Percentiles rank a stretch among this genome's conserved stretches.
phyloP scores from a whole-genome alignment of 2,888 invertebrate species.

The Mesoligia furuncula region DNA sequence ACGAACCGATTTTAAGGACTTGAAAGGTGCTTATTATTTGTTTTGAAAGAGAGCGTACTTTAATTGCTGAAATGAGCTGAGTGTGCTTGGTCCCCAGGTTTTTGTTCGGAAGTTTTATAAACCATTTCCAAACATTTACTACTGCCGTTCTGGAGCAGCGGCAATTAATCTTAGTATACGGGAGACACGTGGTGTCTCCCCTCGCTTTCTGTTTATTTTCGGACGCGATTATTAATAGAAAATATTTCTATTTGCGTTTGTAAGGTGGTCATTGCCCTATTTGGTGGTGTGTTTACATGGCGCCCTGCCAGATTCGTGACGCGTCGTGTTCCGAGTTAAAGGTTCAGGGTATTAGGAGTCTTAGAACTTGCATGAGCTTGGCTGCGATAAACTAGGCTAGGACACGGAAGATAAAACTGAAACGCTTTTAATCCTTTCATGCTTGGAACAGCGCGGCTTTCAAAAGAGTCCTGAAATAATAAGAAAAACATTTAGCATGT shows the following conservation, averaged over 20 bases:
- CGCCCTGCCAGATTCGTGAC: conserved; percentile 79
- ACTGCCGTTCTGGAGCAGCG: conserved; percentile 56
- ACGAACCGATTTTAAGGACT: conserved; percentile 27
- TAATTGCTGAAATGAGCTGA: conserved; percentile 43
- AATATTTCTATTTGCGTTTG: conserved; percentile 84
- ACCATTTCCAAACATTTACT: conserved; percentile 53
- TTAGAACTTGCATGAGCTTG: conserved; percentile 61
- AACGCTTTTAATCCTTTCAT: conserved; percentile 33
- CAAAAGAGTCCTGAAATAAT: conserved; percentile 33
- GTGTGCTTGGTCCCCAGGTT: conserved; percentile 32
- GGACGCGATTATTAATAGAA: conserved; percentile 84
- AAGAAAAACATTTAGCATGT: conserved; percentile 22
- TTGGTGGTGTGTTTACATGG: conserved; percentile 88
- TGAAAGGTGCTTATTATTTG: conserved; percentile 9
- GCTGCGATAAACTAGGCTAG: conserved; percentile 45
- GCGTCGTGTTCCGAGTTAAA: conserved; percentile 64
- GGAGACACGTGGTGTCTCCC: conserved; percentile 83
- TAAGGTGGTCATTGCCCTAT: conserved; percentile 88
- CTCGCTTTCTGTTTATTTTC: conserved; percentile 83
- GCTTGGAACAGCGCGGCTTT: conserved; percentile 26
- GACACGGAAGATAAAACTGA: conserved; percentile 50
- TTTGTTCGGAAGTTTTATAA: conserved; percentile 55
- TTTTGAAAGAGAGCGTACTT: conserved; percentile 23
- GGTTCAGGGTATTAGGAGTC: conserved; percentile 53
- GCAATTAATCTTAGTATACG: conserved; percentile 81